Evolutionary conservation across 2,797 vertebrate species (phyloP).

Genomic region (Cuniculus paca): DNA sequence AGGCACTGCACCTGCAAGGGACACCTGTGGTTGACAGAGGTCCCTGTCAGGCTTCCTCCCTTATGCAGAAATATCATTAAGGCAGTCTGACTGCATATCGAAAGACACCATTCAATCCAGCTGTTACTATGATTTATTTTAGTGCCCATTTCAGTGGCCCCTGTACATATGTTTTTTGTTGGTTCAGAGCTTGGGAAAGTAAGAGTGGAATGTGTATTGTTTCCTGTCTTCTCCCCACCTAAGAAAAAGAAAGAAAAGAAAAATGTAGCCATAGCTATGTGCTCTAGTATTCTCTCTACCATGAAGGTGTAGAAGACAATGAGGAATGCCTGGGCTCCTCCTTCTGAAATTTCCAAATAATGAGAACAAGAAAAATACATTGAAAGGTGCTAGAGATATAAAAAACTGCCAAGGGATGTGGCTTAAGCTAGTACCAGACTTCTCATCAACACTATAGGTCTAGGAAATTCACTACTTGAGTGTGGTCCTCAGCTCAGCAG

Average conservation of each 20-base stretch:
- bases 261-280: neutral
- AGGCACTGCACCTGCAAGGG: neutral
- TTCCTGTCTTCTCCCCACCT: neutral
- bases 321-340: neutral
- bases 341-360: neutral
- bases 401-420: neutral
- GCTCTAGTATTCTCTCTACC: neutral
- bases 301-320: neutral
- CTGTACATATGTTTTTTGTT: neutral
- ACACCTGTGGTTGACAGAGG: neutral
- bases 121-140: neutral
- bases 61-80: neutral
- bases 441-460: neutral
- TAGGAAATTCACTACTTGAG: neutral
- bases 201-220: neutral
- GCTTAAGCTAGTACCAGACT: neutral
- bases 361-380: neutral
- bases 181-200: conserved; percentile 9
- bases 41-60: neutral
- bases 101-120: neutral
- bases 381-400: neutral
- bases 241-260: neutral
- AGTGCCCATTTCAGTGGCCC: neutral
- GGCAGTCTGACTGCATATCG: neutral
- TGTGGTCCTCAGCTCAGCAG: neutral